phyloP scores from a whole-genome alignment of 2,113 vertebrate species.

The Toxostoma redivivum region DNA sequence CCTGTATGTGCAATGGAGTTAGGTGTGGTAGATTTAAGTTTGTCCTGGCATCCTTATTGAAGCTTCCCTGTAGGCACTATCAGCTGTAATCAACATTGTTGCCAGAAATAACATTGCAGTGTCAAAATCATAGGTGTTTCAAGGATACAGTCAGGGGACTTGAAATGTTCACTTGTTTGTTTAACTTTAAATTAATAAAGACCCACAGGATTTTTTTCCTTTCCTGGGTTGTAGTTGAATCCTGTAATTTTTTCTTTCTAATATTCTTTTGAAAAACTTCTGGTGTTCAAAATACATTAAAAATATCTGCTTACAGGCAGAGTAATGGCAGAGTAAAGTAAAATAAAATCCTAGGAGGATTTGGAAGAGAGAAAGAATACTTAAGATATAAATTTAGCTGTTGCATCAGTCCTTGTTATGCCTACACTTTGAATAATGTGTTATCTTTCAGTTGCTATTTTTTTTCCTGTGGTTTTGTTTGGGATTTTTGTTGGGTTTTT shows the following conservation, averaged over 20 bases:
- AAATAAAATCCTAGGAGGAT: not conserved
- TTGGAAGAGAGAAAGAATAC: not conserved
- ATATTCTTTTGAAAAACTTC: not conserved
- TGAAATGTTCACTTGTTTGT: not conserved
- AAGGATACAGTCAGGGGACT: not conserved
- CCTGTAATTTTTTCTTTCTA: not conserved
- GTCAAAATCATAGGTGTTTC: not conserved
- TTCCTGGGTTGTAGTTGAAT: not conserved
- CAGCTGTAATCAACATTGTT: not conserved
- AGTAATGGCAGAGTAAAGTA: not conserved
- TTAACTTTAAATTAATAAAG: not conserved
- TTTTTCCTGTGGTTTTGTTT: not conserved
- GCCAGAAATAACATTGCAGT: conserved; percentile 29
- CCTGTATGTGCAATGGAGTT: not conserved
- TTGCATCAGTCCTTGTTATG: not conserved
- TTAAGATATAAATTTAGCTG: not conserved
- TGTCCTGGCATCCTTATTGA: not conserved
- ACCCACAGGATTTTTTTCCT: not conserved
- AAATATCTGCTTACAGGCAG: not conserved
- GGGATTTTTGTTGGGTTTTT: not conserved
- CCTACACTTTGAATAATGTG: not conserved
- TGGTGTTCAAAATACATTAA: not conserved
- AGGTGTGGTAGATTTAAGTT: conserved; percentile 26
- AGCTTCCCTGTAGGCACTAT: conserved; percentile 20
- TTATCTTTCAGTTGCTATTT: not conserved